Percentiles rank a stretch among this genome's conserved stretches.
Evolutionary conservation across 1,140 invertebrate species (phyloP).

Genomic region (Caerostris extrusa): DNA sequence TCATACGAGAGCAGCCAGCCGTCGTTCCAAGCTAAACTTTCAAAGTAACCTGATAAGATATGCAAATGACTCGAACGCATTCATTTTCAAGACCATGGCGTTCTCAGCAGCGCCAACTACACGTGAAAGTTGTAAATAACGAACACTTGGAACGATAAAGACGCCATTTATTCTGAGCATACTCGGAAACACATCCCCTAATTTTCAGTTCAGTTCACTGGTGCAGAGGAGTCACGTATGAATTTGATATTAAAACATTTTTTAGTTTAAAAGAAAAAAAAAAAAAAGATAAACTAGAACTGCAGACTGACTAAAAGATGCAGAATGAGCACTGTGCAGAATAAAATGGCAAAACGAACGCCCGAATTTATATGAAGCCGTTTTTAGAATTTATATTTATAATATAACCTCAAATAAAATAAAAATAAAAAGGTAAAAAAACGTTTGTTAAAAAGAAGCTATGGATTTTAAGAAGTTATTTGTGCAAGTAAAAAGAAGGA

Average conservation of each 20-base stretch:
- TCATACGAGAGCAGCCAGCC: neutral
- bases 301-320: too few species aligned
- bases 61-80: neutral
- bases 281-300: too few species aligned
- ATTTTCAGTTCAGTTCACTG: neutral
- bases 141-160: neutral
- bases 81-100: neutral
- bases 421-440: neutral
- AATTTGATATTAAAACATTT: neutral
- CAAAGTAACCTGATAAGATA: constrained; percentile 22
- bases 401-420: neutral
- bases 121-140: constrained; percentile 1
- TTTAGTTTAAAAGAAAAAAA: too few species aligned
- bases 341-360: too few species aligned
- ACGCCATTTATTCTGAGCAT: neutral
- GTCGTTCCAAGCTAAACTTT: neutral
- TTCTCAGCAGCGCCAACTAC: neutral
- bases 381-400: neutral
- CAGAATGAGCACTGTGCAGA: too few species aligned
- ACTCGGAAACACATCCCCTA: neutral
- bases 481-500: too few species aligned
- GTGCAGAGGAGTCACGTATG: neutral
- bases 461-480: too few species aligned
- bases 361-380: too few species aligned
- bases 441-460: neutral